Conservation (phyloP, 2,113 vertebrate species). For the Phoxinus phoxinus region DNA sequence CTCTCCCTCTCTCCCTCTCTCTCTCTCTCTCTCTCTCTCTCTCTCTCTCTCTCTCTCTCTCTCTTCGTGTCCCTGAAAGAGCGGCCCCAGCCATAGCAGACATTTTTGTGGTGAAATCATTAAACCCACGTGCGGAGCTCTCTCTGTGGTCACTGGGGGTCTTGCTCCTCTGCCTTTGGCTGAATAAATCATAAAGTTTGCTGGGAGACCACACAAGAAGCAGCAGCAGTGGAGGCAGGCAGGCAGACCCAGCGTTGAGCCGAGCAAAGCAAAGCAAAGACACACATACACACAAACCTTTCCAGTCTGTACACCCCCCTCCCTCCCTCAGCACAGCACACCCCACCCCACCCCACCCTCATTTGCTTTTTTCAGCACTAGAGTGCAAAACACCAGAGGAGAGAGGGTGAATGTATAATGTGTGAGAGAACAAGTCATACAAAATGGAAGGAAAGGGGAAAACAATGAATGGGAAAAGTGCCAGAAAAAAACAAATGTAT, state of each 20-base stretch:
- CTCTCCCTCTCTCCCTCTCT: slow-evolving; percentile 41
- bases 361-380: slow-evolving; percentile 88
- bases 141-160: slow-evolving; percentile 99
- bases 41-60: slow-evolving; percentile 29
- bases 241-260: slow-evolving; percentile 68
- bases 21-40: slow-evolving; percentile 42
- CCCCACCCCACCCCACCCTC: slow-evolving; percentile 73
- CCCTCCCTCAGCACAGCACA: not conserved
- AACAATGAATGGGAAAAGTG: not conserved
- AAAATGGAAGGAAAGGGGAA: not conserved
- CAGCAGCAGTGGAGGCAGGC: slow-evolving; percentile 62
- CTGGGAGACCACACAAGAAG: slow-evolving; percentile 98
- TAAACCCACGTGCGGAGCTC: slow-evolving; percentile 99
- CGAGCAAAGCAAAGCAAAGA: slow-evolving; percentile 84
- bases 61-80: slow-evolving; percentile 44
- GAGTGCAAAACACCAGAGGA: slow-evolving; percentile 77
- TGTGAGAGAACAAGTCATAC: slow-evolving; percentile 21
- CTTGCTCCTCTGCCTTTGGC: slow-evolving; percentile 99
- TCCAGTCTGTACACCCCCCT: slow-evolving; percentile 33
- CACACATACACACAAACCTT: slow-evolving; percentile 55
- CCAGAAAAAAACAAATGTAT: slow-evolving; percentile 66
- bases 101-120: slow-evolving; percentile 99
- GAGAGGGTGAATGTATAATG: slow-evolving; percentile 37
- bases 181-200: slow-evolving; percentile 99
- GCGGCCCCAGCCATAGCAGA: slow-evolving; percentile 96